Base-by-base conservation (phyloP, 2,888 invertebrate genomes). In the Rhagophthalmus giganteus region DNA sequence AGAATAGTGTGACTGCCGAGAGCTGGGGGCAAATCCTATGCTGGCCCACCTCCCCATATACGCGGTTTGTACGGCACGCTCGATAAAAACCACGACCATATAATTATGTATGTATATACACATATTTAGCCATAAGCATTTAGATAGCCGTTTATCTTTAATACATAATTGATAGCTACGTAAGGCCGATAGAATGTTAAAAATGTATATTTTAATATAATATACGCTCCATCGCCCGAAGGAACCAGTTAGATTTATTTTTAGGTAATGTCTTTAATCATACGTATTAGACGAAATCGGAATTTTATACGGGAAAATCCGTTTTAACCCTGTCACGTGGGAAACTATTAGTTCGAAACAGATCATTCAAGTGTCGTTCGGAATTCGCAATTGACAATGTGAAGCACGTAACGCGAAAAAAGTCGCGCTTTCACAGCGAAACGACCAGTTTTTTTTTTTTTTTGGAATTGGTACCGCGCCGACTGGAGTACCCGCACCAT, bases 101-200 rank as follows among this genome's bases (percentile, higher is more conserved):
- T 75, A 75, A 75, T 74, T 75, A 74, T 71, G 73, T 72, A 74
- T 74, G 74, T 73, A 74, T 74, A 74, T 74, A 72, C 69, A 74
- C 69, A 72, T 72, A 72, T 74, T 74, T 74, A 74, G 74, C 74
- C 75, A 74, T 73, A 73, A 74, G 74, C 74, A 73, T 68, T 74
- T 63, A 60, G 72, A 73, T 70, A 69, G 72, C 67, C 74, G 74
- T 74, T 75, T 74, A 75, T 75, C 74, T 75, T 66, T 73, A 74
- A 74, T 74, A 73, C 73, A 73, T 75, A 75, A 75, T 75, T 75
- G 75, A 74, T 75, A 72, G 74, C 74, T 74, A 67, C 68, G 68
- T 66, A 70, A 63, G 61, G 61, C 68, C 71, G 72, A 73, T 72
- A 74, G 73, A 74, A 74, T 74, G 70, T 71, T 68, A 73, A 74